These are phyloP conservation scores for Dicycla oo DNA, from an alignment of 2,888 invertebrate species.

Conservation along the genomic window DNA sequence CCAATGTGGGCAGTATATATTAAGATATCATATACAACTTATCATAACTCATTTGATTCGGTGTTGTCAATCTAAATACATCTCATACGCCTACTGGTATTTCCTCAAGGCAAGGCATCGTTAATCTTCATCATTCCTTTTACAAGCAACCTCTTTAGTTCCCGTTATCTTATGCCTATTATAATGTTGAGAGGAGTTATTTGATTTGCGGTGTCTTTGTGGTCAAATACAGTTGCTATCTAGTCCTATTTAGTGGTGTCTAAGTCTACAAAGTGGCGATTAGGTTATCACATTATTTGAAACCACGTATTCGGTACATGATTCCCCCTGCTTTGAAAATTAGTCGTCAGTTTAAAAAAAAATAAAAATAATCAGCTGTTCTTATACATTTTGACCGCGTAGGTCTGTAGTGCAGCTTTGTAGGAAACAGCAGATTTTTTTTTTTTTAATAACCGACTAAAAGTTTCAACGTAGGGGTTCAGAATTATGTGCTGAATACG, in stretches of 20 bases:
- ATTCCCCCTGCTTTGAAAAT: too few relatives aligned
- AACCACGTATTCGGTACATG: too few relatives aligned
- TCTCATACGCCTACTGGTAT: slow-evolving; percentile 40
- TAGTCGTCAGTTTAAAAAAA: too few relatives aligned
- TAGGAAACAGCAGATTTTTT: too few relatives aligned
- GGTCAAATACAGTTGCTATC: slow-evolving; percentile 33
- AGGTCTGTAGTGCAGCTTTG: too few relatives aligned
- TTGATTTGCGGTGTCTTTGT: slow-evolving; percentile 43
- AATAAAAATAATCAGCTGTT: too few relatives aligned
- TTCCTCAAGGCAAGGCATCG: slow-evolving; percentile 23
- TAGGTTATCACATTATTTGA: too few relatives aligned
- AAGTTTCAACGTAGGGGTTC: too few relatives aligned
- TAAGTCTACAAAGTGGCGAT: too few relatives aligned
- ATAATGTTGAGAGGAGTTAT: slow-evolving; percentile 24
- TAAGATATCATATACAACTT: slow-evolving; percentile 28
- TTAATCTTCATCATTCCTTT: slow-evolving; percentile 45
- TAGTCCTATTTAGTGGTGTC: neutral
- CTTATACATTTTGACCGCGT: too few relatives aligned
- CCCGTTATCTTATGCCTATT: slow-evolving; percentile 48
- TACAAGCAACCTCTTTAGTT: slow-evolving; percentile 30
- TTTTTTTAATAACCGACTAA: too few relatives aligned
- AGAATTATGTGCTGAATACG: too few relatives aligned
- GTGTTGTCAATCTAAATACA: slow-evolving; percentile 40
- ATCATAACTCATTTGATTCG: slow-evolving; percentile 27
- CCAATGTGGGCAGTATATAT: slow-evolving; percentile 38